Evolutionary conservation across 2,797 vertebrate genomes (phyloP).

Genomic region (Coregonus ussuriensis): DNA sequence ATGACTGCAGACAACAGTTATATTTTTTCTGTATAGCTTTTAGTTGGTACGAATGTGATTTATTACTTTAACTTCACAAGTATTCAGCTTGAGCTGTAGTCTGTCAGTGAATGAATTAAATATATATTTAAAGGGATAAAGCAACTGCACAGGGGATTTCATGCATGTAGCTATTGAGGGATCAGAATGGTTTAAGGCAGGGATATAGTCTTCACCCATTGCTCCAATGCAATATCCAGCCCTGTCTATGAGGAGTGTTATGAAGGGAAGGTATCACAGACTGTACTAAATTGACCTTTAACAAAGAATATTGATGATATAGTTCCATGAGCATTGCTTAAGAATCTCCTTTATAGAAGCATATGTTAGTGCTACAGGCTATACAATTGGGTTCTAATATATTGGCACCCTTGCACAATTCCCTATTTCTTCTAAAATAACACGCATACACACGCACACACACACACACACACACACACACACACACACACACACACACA

Average conservation of each 20-base stretch:
- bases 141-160: neutral
- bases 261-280: neutral
- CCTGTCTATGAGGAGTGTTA: neutral
- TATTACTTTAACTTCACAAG: neutral
- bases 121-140: neutral
- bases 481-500: neutral
- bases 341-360: neutral
- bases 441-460: neutral
- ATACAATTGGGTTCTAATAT: too few relatives aligned
- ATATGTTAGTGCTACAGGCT: too few relatives aligned
- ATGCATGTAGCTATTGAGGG: neutral
- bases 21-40: neutral
- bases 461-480: constrained; percentile 6
- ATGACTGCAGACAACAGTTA: neutral
- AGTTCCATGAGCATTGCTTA: neutral
- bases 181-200: neutral
- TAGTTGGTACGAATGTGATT: neutral
- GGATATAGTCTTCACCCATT: neutral
- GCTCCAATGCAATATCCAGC: neutral
- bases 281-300: neutral
- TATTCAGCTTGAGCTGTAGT: neutral
- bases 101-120: neutral
- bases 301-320: neutral
- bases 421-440: neutral
- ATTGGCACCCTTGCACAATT: too few relatives aligned